Evolutionary conservation across 1,140 invertebrate species (phyloP).

Genomic region (Sycobia sp.): DNA sequence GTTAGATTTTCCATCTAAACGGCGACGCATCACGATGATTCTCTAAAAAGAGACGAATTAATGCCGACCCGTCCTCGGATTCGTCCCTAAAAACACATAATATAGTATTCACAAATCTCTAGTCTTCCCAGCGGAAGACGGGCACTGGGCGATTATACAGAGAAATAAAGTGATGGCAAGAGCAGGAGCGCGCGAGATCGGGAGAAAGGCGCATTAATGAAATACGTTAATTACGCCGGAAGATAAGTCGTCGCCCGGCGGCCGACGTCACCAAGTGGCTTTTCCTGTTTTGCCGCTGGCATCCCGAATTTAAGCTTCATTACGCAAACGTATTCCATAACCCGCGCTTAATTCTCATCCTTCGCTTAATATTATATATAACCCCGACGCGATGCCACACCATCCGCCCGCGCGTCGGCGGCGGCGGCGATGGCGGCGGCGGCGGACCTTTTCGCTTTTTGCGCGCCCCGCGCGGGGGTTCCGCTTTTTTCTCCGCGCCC

Average conservation of each 20-base stretch:
- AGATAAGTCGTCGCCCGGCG: conserved; percentile 21
- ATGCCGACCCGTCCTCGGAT: background rate
- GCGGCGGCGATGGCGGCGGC: too few species aligned
- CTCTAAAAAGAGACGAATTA: too few species aligned
- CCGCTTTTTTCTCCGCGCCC: too few species aligned
- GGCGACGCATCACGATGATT: background rate
- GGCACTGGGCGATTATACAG: too few species aligned
- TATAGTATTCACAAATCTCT: too few species aligned
- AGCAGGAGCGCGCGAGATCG: background rate
- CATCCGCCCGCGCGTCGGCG: too few species aligned
- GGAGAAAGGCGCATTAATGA: conserved; percentile 6
- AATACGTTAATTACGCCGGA: conserved; percentile 28
- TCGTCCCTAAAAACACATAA: too few species aligned
- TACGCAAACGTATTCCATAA: conserved; percentile 32
- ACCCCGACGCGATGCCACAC: too few species aligned
- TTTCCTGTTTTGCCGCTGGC: conserved; percentile 28
- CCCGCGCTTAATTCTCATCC: conserved; percentile 16
- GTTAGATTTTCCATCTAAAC: too few species aligned
- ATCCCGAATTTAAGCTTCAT: conserved; percentile 31
- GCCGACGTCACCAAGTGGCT: conserved; percentile 26
- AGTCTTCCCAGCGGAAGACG: too few species aligned
- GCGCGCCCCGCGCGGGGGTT: background rate
- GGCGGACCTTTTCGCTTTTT: too few species aligned
- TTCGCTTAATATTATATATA: too few species aligned
- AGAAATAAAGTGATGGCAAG: background rate